Evolutionary conservation across 2,888 invertebrate genomes (phyloP).

Genomic region (Palloptera scutellata): DNA sequence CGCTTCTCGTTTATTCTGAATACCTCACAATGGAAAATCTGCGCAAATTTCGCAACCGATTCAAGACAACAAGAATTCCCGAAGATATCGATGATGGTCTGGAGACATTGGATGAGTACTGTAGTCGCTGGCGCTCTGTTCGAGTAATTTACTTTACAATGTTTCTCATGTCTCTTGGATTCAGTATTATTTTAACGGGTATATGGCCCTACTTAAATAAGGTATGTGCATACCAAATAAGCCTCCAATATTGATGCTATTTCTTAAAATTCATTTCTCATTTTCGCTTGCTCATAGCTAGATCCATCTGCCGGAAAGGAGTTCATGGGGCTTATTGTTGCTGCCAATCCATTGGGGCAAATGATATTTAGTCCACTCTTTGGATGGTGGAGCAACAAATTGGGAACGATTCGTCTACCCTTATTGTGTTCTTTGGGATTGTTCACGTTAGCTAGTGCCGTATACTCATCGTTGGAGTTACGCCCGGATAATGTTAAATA

Average conservation of each 20-base stretch:
- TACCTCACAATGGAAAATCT: constrained; percentile 25
- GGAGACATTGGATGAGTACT: constrained; percentile 74
- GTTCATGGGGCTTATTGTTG: constrained; percentile 84
- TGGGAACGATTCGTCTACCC: constrained; percentile 76
- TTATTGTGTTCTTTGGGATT: constrained; percentile 74
- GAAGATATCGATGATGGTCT: constrained; percentile 65
- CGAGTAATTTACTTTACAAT: constrained; percentile 87
- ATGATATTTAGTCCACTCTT: constrained; percentile 85
- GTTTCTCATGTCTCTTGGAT: constrained; percentile 88
- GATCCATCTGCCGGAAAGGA: constrained; percentile 82
- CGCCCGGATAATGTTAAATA: constrained; percentile 72
- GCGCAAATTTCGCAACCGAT: constrained; percentile 48
- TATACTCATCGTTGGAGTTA: constrained; percentile 80
- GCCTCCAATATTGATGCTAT: background rate
- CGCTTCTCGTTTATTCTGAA: too few species aligned
- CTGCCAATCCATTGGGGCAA: constrained; percentile 87
- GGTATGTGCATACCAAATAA: constrained; percentile 65
- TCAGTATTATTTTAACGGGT: constrained; percentile 86
- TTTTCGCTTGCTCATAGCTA: constrained; percentile 69
- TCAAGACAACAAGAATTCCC: constrained; percentile 49
- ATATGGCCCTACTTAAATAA: constrained; percentile 89
- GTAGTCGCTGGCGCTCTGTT: constrained; percentile 79
- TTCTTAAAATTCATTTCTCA: constrained; percentile 11
- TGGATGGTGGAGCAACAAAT: constrained; percentile 84
- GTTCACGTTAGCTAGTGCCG: constrained; percentile 76